A percentile compares a stretch with the other conserved stretches of the same genome.
Conservation (phyloP, 2,797 vertebrate genomes). For the Sebastes hubbsi region DNA sequence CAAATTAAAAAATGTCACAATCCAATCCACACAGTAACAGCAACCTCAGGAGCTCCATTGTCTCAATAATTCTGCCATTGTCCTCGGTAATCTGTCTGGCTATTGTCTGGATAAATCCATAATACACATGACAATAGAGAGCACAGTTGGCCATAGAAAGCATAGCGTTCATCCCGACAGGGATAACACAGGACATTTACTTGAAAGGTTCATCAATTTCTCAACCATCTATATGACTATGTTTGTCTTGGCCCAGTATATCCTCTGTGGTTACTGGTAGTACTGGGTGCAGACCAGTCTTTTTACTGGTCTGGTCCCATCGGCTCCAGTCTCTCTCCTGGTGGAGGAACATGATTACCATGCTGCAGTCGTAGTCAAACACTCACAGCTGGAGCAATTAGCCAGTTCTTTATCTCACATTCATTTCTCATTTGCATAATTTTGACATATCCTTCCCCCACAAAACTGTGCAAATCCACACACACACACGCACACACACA, state of each 20-base stretch:
- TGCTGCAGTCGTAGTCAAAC: slow-evolving; percentile 40
- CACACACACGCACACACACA: background rate
- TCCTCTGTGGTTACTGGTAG: background rate
- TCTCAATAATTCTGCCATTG: slow-evolving; percentile 65
- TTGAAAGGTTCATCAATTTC: slow-evolving; percentile 22
- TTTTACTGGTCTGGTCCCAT: background rate
- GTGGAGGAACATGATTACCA: slow-evolving; percentile 17
- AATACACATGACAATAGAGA: slow-evolving; percentile 45
- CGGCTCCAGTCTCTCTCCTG: background rate
- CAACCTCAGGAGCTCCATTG: slow-evolving; percentile 49
- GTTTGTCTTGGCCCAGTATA: background rate
- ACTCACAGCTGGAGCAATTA: slow-evolving; percentile 57
- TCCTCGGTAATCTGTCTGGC: slow-evolving; percentile 58
- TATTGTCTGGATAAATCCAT: slow-evolving; percentile 59
- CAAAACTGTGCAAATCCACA: slow-evolving; percentile 16
- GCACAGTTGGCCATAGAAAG: slow-evolving; percentile 22
- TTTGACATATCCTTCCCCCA: slow-evolving; percentile 52
- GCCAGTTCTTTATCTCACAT: slow-evolving; percentile 49
- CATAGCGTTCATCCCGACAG: slow-evolving; percentile 12
- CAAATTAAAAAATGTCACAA: slow-evolving; percentile 60
- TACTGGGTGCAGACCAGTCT: background rate
- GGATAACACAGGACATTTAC: slow-evolving; percentile 9
- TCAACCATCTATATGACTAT: background rate
- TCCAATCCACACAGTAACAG: slow-evolving; percentile 37
- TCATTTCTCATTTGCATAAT: slow-evolving; percentile 53